phyloP scores from a whole-genome alignment of 2,888 invertebrate species.

The Drosophila sordidula region DNA sequence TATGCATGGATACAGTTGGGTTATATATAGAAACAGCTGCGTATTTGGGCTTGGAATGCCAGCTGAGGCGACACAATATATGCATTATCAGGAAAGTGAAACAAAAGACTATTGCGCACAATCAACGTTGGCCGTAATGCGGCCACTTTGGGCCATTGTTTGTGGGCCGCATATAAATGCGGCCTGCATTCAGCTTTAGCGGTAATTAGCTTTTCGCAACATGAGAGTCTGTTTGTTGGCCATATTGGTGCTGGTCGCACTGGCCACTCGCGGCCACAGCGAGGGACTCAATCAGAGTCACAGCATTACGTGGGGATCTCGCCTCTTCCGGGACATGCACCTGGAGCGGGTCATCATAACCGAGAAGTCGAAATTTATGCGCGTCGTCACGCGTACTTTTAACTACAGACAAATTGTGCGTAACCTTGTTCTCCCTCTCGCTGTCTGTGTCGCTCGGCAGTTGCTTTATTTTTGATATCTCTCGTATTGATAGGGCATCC shows the following conservation, averaged over 20 bases:
- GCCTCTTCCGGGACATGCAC: slow-evolving; percentile 56
- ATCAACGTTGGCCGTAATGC: slow-evolving; percentile 4
- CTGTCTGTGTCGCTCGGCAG: not conserved
- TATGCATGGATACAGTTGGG: slow-evolving; percentile 9
- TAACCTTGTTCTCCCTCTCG: not conserved
- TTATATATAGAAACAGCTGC: slow-evolving; percentile 17
- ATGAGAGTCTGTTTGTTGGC: slow-evolving; percentile 50
- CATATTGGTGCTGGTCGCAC: slow-evolving; percentile 27
- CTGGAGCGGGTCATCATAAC: slow-evolving; percentile 58
- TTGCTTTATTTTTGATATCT: not conserved
- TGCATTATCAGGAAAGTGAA: slow-evolving; percentile 8
- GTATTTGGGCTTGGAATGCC: slow-evolving; percentile 6
- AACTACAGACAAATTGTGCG: slow-evolving; percentile 53
- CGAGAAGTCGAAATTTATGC: slow-evolving; percentile 59
- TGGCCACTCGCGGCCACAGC: slow-evolving; percentile 10
- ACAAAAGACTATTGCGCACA: slow-evolving; percentile 15
- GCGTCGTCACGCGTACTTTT: slow-evolving; percentile 61
- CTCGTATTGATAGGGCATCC: slow-evolving; percentile 6
- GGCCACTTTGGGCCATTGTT: slow-evolving; percentile 19
- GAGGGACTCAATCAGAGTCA: slow-evolving; percentile 54
- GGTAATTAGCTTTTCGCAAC: slow-evolving; percentile 18
- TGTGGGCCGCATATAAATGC: slow-evolving; percentile 32
- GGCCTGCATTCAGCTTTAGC: not conserved
- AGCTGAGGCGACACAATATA: slow-evolving; percentile 8
- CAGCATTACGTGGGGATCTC: slow-evolving; percentile 66